phyloP scores from a whole-genome alignment of 2,797 vertebrate genomes.

The Adelosebastes latens region DNA sequence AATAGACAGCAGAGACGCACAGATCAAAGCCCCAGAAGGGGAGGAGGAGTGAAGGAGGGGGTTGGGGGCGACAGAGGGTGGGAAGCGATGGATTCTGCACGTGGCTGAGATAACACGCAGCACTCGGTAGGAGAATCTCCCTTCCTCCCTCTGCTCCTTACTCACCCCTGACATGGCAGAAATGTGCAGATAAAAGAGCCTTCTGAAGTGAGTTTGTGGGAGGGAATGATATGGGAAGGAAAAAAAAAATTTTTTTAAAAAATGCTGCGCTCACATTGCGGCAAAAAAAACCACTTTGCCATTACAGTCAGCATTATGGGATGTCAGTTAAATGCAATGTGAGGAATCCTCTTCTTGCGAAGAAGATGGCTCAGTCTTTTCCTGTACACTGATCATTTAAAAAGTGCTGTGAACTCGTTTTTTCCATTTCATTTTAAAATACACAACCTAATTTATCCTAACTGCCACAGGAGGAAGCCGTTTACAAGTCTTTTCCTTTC shows the following conservation, averaged over 20 bases:
- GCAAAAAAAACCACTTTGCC: not conserved
- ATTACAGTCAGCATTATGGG: slow-evolving; percentile 25
- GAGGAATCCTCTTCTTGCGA: not conserved
- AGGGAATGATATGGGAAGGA: slow-evolving; percentile 3
- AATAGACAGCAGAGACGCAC: slow-evolving; percentile 41
- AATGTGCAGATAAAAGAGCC: slow-evolving; percentile 65
- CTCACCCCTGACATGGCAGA: slow-evolving; percentile 69
- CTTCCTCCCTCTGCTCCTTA: slow-evolving; percentile 46
- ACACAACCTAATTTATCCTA: not conserved
- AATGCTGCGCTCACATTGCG: slow-evolving; percentile 1
- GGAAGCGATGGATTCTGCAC: slow-evolving; percentile 27
- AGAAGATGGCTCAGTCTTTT: not conserved
- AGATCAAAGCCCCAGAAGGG: slow-evolving; percentile 58
- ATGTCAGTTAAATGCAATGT: slow-evolving; percentile 25
- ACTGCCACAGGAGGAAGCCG: not conserved
- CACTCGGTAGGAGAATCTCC: slow-evolving; percentile 49
- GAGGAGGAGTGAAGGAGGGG: slow-evolving; percentile 34
- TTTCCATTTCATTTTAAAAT: not conserved
- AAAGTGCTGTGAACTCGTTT: not conserved
- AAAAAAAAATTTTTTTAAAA: not conserved
- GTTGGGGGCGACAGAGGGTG: not conserved
- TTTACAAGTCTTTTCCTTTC: not conserved
- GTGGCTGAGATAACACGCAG: slow-evolving; percentile 52
- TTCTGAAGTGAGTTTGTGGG: slow-evolving; percentile 39
- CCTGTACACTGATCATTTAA: not conserved